A percentile compares a stretch with the other conserved stretches of the same genome.
These are phyloP conservation scores for Takifugu flavidus DNA, from an alignment of 2,113 vertebrate genomes.

Conservation along the genomic window DNA sequence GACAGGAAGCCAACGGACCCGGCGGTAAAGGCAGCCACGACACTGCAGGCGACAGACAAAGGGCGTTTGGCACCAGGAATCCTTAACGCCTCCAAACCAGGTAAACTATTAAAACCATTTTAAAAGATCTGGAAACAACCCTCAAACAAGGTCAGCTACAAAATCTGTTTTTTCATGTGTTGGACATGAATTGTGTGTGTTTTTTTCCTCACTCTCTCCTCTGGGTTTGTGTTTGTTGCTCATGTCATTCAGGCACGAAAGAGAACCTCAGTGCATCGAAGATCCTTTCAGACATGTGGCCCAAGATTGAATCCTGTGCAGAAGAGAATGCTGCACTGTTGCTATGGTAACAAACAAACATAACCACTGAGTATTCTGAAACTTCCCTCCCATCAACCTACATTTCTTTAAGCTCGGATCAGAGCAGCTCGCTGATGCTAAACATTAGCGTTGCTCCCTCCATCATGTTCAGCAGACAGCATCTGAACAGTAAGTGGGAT, in stretches of 20 bases:
- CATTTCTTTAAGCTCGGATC: too few species aligned
- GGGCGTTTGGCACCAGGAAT: slow-evolving; percentile 57
- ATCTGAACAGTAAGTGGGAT: too few species aligned
- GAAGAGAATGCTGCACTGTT: slow-evolving; percentile 76
- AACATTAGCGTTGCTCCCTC: too few species aligned
- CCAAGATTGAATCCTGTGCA: slow-evolving; percentile 72
- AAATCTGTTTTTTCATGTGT: too few species aligned
- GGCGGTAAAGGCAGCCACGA: slow-evolving; percentile 66
- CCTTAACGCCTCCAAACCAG: slow-evolving; percentile 49
- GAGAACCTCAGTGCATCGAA: slow-evolving; percentile 75
- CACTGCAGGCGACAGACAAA: slow-evolving; percentile 74
- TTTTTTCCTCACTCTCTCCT: not conserved
- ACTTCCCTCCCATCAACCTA: too few species aligned
- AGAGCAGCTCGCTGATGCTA: too few species aligned
- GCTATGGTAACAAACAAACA: slow-evolving; percentile 78
- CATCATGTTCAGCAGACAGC: too few species aligned
- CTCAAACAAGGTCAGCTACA: too few species aligned
- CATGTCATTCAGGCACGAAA: slow-evolving; percentile 75
- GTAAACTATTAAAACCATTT: slow-evolving; percentile 23
- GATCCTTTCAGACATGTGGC: slow-evolving; percentile 80
- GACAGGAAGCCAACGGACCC: slow-evolving; percentile 58
- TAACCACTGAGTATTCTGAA: too few species aligned
- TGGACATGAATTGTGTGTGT: too few species aligned
- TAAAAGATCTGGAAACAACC: too few species aligned
- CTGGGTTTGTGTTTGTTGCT: not conserved